Conservation (phyloP, 2,113 vertebrate species). For the Megalops atlanticus region DNA sequence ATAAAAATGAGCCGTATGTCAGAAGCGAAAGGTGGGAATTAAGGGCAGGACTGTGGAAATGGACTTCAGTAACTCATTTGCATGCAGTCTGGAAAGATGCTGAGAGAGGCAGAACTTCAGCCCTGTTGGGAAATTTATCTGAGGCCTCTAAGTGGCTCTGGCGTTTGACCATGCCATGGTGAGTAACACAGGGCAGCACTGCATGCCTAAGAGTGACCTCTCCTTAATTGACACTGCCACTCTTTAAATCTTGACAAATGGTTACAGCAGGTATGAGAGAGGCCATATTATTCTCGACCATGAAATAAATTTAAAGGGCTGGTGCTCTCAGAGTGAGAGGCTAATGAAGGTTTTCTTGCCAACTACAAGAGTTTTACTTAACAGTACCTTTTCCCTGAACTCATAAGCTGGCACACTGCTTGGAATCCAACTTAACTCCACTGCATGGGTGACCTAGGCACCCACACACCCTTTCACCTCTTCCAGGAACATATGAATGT, state of each 20-base stretch:
- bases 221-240: conserved; percentile 49
- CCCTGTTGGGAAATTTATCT: too few relatives aligned
- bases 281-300: conserved; percentile 20
- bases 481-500: too few relatives aligned
- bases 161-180: not conserved
- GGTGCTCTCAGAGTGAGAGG: conserved; percentile 36
- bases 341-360: conserved; percentile 47
- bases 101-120: not conserved
- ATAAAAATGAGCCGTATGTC: not conserved
- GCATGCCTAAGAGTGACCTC: conserved; percentile 27
- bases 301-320: conserved; percentile 29
- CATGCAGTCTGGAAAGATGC: not conserved
- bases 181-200: not conserved
- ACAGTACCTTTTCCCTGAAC: not conserved
- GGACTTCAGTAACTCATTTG: conserved; percentile 5
- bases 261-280: conserved; percentile 33
- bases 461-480: too few relatives aligned
- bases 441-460: too few relatives aligned
- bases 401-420: not conserved
- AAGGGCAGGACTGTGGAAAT: conserved; percentile 28
- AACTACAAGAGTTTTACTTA: not conserved
- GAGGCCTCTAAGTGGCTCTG: not conserved
- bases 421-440: too few relatives aligned
- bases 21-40: conserved; percentile 15
- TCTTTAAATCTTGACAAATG: conserved; percentile 51